These are phyloP conservation scores for Saxidomus purpurata DNA, from an alignment of 1,140 invertebrate species.

Conservation along the genomic window DNA sequence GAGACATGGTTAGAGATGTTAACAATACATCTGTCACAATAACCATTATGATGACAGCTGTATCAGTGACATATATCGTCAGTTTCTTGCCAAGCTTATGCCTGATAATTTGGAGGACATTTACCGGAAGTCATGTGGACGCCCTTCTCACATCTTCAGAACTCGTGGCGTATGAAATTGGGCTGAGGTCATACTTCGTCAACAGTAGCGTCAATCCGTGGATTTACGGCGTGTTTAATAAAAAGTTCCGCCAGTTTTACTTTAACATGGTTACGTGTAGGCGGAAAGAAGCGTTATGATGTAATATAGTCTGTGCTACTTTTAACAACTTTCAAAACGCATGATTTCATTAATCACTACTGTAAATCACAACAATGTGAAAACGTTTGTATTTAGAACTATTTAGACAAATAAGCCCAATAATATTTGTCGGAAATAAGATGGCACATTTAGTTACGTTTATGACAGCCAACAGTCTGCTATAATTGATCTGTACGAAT, in stretches of 20 bases:
- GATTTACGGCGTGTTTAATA: conserved; percentile 57
- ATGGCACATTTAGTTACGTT: no score
- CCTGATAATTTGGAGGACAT: conserved; percentile 27
- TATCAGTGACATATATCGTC: conserved; percentile 56
- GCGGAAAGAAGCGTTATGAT: no score
- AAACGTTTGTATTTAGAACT: no score
- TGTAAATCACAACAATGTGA: no score
- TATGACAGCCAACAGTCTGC: no score
- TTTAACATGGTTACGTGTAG: no score
- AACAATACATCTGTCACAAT: background rate
- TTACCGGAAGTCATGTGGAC: background rate
- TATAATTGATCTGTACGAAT: no score
- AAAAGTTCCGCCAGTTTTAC: conserved; percentile 31
- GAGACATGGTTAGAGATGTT: background rate
- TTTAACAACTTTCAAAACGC: no score
- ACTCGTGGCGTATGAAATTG: background rate
- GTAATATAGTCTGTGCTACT: no score
- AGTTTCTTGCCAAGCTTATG: conserved; percentile 56
- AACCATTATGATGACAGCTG: conserved; percentile 35
- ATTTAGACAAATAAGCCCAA: no score
- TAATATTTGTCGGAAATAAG: no score
- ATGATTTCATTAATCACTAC: no score
- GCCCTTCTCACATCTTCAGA: background rate
- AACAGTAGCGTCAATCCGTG: conserved; percentile 51
- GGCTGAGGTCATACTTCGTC: conserved; percentile 44